Evolutionary conservation across 1,140 invertebrate genomes (phyloP), one percentile per base, ranked within the genome.

Genomic region (Hermetia illucens): DNA sequence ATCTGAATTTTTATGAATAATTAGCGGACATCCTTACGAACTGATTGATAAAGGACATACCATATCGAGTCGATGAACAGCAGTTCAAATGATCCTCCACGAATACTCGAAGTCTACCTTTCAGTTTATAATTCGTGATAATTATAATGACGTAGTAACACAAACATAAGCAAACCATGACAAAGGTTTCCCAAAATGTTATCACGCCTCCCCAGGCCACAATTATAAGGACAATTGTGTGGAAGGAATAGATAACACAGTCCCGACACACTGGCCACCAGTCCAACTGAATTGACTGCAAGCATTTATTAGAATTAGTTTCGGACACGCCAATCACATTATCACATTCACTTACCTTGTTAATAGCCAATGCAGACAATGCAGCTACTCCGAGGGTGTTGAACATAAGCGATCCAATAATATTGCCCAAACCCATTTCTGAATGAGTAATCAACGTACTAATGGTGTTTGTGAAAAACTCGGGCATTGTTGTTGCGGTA

Each of bases 391-490:
- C 84, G 17, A 92, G 71, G 0, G 85, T 80, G 48, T 93, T 92
- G 51, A 90, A 91, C 34, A 91, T 78, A 1, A 86, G 79, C 0
- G 83, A 84, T 1, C 88, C 87, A 1, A 92, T 78, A 3, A 91
- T 85, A 2, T 86, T 85, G 0, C 87, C 84, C 34, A 61, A 40
- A 13, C 84, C 84, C 48, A 87, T 74, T 45, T 86, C 81, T 0
- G 79, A 82, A 34, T 80, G 62, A 0, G 79, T 77, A 0, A 87
- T 60, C 41, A 83, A 78, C 0, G 85, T 85, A 4, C 84, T 82
- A 25, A 93, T 82, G 4, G 90, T 68, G 47, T 87, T 89, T 15
- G 86, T 87, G 53, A 91, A 92, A 20, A 94, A 72, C 62, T 93
- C 88, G 0, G 89, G 88, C 44, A 83, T 82, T 20, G 82, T 88